Evolutionary conservation across 2,888 invertebrate genomes (phyloP).

Genomic region (Catocala sponsa): DNA sequence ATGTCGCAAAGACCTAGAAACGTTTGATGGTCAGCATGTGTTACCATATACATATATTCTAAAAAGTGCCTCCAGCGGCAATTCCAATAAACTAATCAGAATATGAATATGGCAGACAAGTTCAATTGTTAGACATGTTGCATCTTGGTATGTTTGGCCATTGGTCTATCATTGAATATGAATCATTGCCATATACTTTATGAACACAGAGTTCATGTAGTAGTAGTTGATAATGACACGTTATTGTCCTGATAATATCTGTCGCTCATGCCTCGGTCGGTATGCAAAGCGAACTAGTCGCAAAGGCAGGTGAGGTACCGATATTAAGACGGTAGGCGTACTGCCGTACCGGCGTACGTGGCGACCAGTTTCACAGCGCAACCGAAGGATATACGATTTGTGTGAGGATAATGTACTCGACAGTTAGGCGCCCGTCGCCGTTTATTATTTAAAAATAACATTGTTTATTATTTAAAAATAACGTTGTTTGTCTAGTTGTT

Average conservation of each 20-base stretch:
- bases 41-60: no score
- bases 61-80: no score
- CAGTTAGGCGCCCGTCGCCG: conserved; percentile 26
- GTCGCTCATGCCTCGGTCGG: conserved; percentile 30
- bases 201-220: no score
- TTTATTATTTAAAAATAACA: not conserved
- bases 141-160: no score
- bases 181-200: no score
- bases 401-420: conserved; percentile 47
- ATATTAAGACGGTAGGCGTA: conserved; percentile 75
- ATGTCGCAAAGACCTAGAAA: no score
- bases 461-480: not conserved
- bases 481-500: not conserved
- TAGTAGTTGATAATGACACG: no score
- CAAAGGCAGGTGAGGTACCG: conserved; percentile 60
- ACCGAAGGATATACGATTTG: conserved; percentile 59
- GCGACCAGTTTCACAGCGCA: conserved; percentile 40
- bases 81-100: no score
- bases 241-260: conserved; percentile 11
- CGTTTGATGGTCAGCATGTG: no score
- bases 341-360: conserved; percentile 26
- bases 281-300: conserved; percentile 42
- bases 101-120: no score
- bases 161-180: no score
- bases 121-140: no score